Evolutionary conservation across 2,888 invertebrate species (phyloP).

Genomic region (Folsomia manolachei): DNA sequence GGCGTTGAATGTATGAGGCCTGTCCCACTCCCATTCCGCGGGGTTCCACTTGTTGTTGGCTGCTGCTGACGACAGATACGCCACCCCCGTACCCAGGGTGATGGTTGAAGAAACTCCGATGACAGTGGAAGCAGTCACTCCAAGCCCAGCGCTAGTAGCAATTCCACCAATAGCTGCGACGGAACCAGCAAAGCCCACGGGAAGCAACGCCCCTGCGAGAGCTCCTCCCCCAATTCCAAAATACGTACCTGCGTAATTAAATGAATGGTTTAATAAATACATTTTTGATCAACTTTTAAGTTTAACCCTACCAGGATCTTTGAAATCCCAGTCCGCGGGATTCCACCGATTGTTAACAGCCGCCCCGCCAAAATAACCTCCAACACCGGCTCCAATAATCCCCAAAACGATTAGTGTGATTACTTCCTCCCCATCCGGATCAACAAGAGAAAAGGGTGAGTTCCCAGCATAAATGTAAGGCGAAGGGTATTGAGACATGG

Average conservation of each 20-base stretch:
- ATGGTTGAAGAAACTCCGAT: no score
- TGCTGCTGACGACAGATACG: neutral
- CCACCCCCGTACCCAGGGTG: neutral
- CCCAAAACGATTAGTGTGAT: neutral
- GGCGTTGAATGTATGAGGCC: neutral
- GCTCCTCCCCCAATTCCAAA: neutral
- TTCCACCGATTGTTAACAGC: neutral
- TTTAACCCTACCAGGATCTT: no score
- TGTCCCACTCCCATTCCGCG: neutral
- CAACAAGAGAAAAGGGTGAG: conserved; percentile 26
- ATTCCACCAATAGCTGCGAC: no score
- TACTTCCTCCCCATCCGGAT: conserved; percentile 30
- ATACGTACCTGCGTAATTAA: no score
- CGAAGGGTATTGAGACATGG: conserved; percentile 39
- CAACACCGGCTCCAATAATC: neutral
- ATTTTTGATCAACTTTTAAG: neutral
- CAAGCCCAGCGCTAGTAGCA: neutral
- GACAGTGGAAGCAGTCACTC: no score
- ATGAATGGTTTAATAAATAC: neutral
- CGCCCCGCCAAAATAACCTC: neutral
- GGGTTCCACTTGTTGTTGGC: neutral
- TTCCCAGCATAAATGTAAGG: conserved; percentile 49
- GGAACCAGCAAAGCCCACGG: no score
- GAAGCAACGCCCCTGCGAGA: no score
- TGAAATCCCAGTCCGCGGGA: neutral